Conservation (phyloP, 2,113 vertebrate genomes). For the Progne subis region DNA sequence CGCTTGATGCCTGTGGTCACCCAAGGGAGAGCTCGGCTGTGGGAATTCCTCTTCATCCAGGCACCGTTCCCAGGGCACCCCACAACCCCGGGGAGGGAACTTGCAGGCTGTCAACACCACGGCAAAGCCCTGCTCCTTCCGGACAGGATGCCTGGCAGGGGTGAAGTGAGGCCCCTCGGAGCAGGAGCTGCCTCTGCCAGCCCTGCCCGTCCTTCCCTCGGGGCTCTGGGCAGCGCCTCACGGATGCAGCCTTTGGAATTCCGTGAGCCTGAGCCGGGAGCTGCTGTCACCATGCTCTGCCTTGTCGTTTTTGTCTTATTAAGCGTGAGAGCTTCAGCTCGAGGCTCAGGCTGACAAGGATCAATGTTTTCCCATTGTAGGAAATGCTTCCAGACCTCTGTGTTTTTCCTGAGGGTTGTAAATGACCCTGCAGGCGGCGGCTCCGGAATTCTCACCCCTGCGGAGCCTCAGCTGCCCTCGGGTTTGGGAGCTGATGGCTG, state of each 20-base stretch:
- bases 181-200: not conserved
- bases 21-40: not conserved
- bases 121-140: not conserved
- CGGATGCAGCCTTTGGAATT: accelerated
- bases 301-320: not conserved
- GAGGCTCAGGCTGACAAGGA: not conserved
- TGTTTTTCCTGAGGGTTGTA: not conserved
- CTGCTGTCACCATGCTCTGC: not conserved
- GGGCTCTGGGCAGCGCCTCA: not conserved
- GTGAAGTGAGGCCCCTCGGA: not conserved
- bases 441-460: not conserved
- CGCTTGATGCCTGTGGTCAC: not conserved
- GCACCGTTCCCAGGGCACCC: not conserved
- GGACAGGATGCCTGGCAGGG: not conserved
- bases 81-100: not conserved
- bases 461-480: not conserved
- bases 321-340: not conserved
- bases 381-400: not conserved
- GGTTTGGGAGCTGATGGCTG: not conserved
- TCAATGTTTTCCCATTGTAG: not conserved
- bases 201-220: not conserved
- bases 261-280: not conserved
- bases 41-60: not conserved
- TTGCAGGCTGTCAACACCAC: not conserved
- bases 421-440: not conserved